A percentile compares a stretch with the other conserved stretches of the same genome.
Evolutionary conservation across 2,113 vertebrate species (phyloP).

Genomic region (Notarius quadriscutis): DNA sequence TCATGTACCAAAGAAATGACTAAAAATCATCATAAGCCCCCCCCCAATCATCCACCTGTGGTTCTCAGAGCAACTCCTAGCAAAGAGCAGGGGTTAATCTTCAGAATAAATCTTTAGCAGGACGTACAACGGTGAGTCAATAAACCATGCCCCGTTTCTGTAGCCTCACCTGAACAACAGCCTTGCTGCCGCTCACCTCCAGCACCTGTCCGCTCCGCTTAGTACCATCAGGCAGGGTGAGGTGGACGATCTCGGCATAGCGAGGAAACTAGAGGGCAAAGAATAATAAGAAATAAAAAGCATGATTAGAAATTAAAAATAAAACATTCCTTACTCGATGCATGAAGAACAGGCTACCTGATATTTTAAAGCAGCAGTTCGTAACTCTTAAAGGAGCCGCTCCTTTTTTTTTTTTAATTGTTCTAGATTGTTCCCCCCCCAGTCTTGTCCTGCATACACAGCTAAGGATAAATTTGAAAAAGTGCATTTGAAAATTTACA

Average conservation of each 20-base stretch:
- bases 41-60: background rate
- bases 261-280: constrained; percentile 70
- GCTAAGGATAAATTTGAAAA: background rate
- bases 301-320: background rate
- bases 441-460: background rate
- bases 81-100: background rate
- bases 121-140: background rate
- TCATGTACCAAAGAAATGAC: background rate
- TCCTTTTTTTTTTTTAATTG: background rate
- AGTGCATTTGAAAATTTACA: background rate
- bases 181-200: constrained; percentile 79
- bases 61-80: background rate
- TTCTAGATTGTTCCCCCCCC: background rate
- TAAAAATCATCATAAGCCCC: background rate
- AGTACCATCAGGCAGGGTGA: constrained; percentile 78
- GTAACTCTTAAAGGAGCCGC: background rate
- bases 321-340: background rate
- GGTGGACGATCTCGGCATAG: constrained; percentile 82
- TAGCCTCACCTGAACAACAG: constrained; percentile 75
- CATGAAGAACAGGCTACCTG: background rate
- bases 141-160: background rate
- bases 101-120: background rate
- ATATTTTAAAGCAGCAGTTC: background rate
- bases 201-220: constrained; percentile 79
- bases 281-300: background rate